Evolutionary conservation across 1,140 invertebrate species (phyloP).

Genomic region (Laodelphax striatellus): DNA sequence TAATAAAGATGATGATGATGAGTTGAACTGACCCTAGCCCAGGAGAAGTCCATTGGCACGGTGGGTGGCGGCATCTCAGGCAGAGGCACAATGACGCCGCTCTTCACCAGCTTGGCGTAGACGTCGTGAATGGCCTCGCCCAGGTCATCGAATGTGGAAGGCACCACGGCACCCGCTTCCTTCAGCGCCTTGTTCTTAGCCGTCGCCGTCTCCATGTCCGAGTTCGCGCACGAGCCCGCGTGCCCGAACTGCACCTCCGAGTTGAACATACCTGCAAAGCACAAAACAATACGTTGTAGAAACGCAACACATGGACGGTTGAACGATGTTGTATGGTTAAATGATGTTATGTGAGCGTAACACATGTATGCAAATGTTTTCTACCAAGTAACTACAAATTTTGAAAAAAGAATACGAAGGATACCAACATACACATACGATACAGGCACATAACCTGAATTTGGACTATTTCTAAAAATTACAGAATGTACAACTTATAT

Average conservation of each 20-base stretch:
- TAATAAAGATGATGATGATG: no score
- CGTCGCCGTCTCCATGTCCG: constrained; percentile 84
- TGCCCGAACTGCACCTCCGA: constrained; percentile 99
- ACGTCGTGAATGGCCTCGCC: constrained; percentile 65
- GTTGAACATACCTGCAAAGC: constrained; percentile 68
- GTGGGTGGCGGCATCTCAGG: constrained; percentile 94
- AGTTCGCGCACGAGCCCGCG: constrained; percentile 95
- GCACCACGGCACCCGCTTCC: constrained; percentile 78
- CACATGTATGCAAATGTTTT: no score
- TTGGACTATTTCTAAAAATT: no score
- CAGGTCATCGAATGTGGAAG: constrained; percentile 85
- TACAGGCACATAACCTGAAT: no score
- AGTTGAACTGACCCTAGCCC: constrained; percentile 65
- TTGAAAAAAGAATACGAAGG: no score
- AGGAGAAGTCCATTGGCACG: constrained; percentile 98
- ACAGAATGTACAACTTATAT: no score
- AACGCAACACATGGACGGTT: no score
- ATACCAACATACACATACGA: no score
- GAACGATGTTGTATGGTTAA: no score
- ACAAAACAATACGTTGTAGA: background rate
- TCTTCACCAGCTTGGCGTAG: constrained; percentile 68
- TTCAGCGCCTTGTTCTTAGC: constrained; percentile 83
- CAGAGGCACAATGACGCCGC: constrained; percentile 72
- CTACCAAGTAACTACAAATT: no score
- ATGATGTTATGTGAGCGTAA: no score